Evolutionary conservation across 2,888 invertebrate species (phyloP).

Genomic region (Drosophila quinaria): DNA sequence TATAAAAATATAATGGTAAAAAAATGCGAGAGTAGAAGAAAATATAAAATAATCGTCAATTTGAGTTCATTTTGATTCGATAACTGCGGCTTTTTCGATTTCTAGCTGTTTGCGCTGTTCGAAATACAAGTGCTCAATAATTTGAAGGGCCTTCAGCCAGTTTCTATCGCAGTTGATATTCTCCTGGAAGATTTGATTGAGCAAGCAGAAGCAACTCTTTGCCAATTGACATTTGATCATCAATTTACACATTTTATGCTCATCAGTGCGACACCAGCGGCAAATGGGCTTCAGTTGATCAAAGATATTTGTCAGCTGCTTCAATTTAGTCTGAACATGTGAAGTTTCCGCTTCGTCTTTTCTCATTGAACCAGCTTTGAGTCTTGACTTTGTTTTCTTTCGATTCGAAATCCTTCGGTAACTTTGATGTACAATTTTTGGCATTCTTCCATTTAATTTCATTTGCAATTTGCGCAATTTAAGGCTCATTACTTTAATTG

Average conservation of each 20-base stretch:
- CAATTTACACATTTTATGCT: neutral
- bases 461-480: neutral
- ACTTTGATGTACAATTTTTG: no score
- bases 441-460: neutral
- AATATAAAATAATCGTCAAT: no score
- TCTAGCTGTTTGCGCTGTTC: neutral
- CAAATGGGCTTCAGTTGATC: neutral
- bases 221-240: neutral
- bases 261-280: neutral
- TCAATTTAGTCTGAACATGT: neutral
- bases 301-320: neutral
- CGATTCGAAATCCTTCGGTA: neutral
- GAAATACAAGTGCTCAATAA: constrained; percentile 3
- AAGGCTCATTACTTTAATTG: neutral
- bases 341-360: neutral
- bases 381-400: neutral
- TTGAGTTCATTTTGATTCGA: no score
- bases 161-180: neutral
- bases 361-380: neutral
- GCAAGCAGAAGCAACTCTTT: neutral
- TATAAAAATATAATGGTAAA: no score
- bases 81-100: no score
- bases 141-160: neutral
- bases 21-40: no score
- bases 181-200: constrained; percentile 4